phyloP scores from a whole-genome alignment of 2,888 invertebrate species.

The Polyommatus iphigenia region DNA sequence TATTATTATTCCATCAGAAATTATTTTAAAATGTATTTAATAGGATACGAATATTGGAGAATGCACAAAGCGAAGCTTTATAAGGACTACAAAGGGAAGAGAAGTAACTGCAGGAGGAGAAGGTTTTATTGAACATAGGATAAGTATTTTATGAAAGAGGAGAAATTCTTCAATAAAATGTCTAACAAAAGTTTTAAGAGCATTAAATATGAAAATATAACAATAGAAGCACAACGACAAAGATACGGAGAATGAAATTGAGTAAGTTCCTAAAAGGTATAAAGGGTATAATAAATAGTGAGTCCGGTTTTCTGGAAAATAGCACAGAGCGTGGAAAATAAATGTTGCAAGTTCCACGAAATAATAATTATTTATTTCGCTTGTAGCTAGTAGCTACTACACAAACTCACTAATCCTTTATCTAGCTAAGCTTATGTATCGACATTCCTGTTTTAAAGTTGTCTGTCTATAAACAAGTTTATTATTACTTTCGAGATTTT shows the following conservation, averaged over 20 bases:
- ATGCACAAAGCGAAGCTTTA: neutral
- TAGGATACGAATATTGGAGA: neutral
- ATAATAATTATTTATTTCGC: neutral
- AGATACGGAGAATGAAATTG: neutral
- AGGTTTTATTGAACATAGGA: neutral
- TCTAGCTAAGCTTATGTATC: neutral
- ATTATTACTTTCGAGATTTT: neutral
- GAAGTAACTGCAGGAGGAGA: neutral
- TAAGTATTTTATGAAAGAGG: neutral
- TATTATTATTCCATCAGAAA: neutral
- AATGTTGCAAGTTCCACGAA: neutral
- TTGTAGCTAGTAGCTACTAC: neutral
- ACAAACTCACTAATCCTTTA: neutral
- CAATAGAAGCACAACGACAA: neutral
- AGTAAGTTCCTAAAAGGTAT: neutral
- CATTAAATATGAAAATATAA: neutral
- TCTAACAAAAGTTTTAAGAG: neutral
- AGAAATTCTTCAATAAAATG: neutral
- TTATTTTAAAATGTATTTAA: neutral
- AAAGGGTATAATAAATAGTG: neutral
- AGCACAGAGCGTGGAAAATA: neutral
- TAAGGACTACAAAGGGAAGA: neutral
- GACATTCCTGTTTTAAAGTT: neutral
- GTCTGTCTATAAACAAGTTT: neutral
- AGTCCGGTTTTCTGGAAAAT: constrained; percentile 1